Percentiles rank a stretch among this genome's conserved stretches.
Evolutionary conservation across 2,888 invertebrate genomes (phyloP).

Genomic region (Embidobia sp.): DNA sequence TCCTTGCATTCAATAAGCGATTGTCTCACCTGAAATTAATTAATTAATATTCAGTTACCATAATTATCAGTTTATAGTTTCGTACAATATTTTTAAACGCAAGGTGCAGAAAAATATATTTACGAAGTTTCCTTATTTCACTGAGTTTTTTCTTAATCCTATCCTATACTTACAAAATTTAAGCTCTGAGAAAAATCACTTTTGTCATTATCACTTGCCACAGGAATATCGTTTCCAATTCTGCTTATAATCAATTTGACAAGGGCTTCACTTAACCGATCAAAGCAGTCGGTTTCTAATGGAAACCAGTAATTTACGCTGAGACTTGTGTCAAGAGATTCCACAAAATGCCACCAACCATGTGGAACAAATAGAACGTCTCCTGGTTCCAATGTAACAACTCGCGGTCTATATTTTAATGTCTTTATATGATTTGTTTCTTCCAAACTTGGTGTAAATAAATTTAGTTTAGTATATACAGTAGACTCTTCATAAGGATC

Average conservation of each 20-base stretch:
- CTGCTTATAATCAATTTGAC: slow-evolving; percentile 75
- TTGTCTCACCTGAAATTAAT: slow-evolving; percentile 68
- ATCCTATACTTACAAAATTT: slow-evolving; percentile 70
- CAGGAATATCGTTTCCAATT: slow-evolving; percentile 70
- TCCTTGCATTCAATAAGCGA: slow-evolving; percentile 37
- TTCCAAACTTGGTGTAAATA: slow-evolving; percentile 85
- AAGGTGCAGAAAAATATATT: no score
- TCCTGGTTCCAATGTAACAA: slow-evolving; percentile 89
- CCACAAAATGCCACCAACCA: slow-evolving; percentile 99
- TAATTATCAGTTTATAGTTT: no score
- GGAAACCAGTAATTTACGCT: slow-evolving; percentile 91
- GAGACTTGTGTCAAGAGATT: slow-evolving; percentile 83
- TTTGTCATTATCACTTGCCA: slow-evolving; percentile 61
- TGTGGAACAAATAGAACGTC: slow-evolving; percentile 94
- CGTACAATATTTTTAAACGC: no score
- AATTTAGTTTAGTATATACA: slow-evolving; percentile 92
- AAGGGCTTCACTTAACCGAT: slow-evolving; percentile 77
- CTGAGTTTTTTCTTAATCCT: neutral
- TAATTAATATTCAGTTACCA: neutral
- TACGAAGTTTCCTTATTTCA: neutral
- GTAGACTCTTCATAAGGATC: slow-evolving; percentile 98
- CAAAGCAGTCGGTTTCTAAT: slow-evolving; percentile 82
- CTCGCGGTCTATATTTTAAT: slow-evolving; percentile 81
- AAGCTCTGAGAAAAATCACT: slow-evolving; percentile 68
- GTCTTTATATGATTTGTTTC: slow-evolving; percentile 82